phyloP scores from a whole-genome alignment of 2,888 invertebrate species.

The Gnatocerus cornutus region DNA sequence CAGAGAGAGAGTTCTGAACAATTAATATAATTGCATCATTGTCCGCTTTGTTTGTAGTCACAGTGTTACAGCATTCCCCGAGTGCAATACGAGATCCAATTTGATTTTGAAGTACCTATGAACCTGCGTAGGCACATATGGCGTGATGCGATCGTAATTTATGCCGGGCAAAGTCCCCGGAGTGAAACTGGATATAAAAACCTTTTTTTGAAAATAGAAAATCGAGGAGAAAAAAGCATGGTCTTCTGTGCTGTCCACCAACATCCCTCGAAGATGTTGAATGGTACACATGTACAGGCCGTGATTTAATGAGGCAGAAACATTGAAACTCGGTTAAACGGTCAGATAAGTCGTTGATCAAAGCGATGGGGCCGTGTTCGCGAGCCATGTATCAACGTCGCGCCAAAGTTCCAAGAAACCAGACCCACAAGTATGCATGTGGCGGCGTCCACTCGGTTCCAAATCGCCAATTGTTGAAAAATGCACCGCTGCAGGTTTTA shows the following conservation, averaged over 20 bases:
- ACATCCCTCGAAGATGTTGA: conserved; percentile 51
- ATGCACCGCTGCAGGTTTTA: conserved; percentile 39
- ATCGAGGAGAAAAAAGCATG: conserved; percentile 5
- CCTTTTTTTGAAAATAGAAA: conserved; percentile 33
- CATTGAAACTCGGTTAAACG: conserved; percentile 60
- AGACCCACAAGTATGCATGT: conserved; percentile 51
- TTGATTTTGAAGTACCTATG: conserved; percentile 26
- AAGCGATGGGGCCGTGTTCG: conserved; percentile 58
- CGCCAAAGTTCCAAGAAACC: conserved; percentile 59
- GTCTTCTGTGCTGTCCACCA: conserved; percentile 44
- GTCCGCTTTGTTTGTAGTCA: not conserved
- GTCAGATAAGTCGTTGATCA: conserved; percentile 62
- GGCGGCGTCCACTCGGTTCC: conserved; percentile 38
- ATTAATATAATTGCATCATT: not conserved
- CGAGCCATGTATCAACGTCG: conserved; percentile 61
- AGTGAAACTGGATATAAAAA: conserved; percentile 15
- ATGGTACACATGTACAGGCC: conserved; percentile 56
- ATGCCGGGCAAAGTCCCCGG: conserved; percentile 30
- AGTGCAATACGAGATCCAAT: conserved; percentile 11
- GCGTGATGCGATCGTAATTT: conserved; percentile 41
- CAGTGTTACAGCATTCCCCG: not conserved
- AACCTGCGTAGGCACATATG: conserved; percentile 38
- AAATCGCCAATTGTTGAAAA: conserved; percentile 44
- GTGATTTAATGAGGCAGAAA: conserved; percentile 62
- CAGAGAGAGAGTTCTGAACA: no score